These are phyloP conservation scores for Oreochromis grahami DNA, from an alignment of 2,797 vertebrate genomes.

Conservation along the genomic window DNA sequence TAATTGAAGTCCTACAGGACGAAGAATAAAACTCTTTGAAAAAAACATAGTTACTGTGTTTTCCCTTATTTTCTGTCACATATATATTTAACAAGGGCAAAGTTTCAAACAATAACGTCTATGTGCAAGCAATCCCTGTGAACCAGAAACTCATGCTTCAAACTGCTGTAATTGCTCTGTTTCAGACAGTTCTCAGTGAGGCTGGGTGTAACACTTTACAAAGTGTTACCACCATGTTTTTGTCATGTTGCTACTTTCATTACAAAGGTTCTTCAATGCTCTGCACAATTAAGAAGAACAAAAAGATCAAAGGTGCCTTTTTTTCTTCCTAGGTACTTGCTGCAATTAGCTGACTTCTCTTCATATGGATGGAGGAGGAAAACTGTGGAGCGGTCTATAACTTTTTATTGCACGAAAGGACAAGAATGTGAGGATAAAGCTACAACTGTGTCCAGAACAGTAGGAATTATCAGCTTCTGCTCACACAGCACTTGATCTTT, in stretches of 20 bases:
- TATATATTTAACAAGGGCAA: not conserved
- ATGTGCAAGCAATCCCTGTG: not conserved
- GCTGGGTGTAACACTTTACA: not conserved
- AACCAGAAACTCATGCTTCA: not conserved
- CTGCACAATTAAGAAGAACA: not conserved
- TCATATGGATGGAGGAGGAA: not conserved
- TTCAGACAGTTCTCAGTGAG: not conserved
- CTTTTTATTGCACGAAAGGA: not conserved
- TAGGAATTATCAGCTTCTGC: not conserved
- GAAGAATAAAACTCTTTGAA: not conserved
- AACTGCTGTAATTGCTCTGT: not conserved
- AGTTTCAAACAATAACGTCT: not conserved
- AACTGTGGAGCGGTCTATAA: not conserved
- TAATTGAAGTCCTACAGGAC: not conserved
- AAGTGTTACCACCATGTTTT: not conserved
- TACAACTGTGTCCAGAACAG: not conserved
- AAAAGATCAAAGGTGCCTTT: not conserved
- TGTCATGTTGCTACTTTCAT: not conserved
- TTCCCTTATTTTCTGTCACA: not conserved
- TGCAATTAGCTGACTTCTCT: not conserved
- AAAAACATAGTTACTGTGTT: not conserved
- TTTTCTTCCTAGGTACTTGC: not conserved
- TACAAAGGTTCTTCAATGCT: not conserved
- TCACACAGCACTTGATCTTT: not conserved
- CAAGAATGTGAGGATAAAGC: not conserved